Percentiles rank a stretch among this genome's conserved stretches.
phyloP scores from a whole-genome alignment of 2,797 vertebrate genomes.

The Chaenodraco wilsoni region DNA sequence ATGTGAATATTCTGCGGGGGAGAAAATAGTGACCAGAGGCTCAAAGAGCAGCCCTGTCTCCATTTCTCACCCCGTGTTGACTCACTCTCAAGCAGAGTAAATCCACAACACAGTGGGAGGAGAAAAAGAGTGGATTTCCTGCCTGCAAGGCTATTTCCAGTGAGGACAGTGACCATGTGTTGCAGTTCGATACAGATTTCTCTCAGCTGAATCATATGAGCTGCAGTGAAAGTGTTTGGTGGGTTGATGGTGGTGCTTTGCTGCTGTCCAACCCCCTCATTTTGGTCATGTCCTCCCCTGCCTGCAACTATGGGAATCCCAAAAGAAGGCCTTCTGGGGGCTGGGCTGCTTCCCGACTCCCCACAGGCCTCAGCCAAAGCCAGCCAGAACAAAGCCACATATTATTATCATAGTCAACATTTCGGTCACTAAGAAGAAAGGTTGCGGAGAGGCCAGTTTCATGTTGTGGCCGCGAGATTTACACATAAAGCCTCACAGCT shows the following conservation, averaged over 20 bases:
- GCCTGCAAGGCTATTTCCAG: constrained; percentile 12
- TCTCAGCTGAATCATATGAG: constrained; percentile 44
- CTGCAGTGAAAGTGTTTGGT: constrained; percentile 60
- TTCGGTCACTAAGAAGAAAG: constrained; percentile 50
- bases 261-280: constrained; percentile 76
- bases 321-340: constrained; percentile 55
- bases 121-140: constrained; percentile 10
- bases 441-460: constrained; percentile 31
- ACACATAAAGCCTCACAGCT: constrained; percentile 37
- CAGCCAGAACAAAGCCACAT: constrained; percentile 76
- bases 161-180: constrained; percentile 13
- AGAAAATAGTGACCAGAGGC: constrained; percentile 35
- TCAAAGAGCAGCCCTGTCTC: constrained; percentile 45
- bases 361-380: constrained; percentile 61
- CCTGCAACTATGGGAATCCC: constrained; percentile 64
- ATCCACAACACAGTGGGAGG: constrained; percentile 19
- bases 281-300: constrained; percentile 78
- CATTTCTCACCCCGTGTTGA: constrained; percentile 24
- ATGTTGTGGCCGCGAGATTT: constrained; percentile 39
- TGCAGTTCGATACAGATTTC: constrained; percentile 16
- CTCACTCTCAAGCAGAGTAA: constrained; percentile 22
- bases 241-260: constrained; percentile 62
- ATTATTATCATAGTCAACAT: constrained; percentile 76
- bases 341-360: constrained; percentile 66
- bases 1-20: constrained; percentile 21